Evolutionary conservation across 2,113 vertebrate genomes (phyloP), one percentile per base, ranked within the genome.

Genomic region (Okapia johnstoni): DNA sequence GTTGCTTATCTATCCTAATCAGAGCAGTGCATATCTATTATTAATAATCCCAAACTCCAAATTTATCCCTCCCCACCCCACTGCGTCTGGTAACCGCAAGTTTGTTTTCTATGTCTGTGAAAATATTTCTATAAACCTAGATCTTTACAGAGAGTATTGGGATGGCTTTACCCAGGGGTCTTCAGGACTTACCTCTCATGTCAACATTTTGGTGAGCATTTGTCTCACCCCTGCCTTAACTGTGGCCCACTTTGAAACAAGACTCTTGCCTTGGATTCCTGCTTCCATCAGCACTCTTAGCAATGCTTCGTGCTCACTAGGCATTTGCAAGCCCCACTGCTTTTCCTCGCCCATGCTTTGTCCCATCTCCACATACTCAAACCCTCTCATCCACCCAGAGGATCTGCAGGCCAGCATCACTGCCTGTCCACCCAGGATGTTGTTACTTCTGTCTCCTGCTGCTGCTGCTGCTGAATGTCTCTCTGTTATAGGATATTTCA

Each of bases 281-380:
- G 33, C 40, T 25, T 73, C 36, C 2, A 0, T 21, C 17, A 16
- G 46, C n/a, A 11, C 2, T 4, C 10, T 40, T 16, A 46, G 48
- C 19, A 19, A 52, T 28, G 1, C 28, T 46, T 13, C 28, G 2
- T 83, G 85, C 36, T 36, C 52, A 23, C 33, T 9, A 11, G 6
- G 43, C 40, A 4, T 70, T 8, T 8, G 12, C 12, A 2, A 6
- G n/a, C 55, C 83, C 46, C 16, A 2, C 30, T 43, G 43, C 61
- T 54, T 66, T 23, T n/a, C 1, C n/a, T 63, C 19, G 0, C 33
- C 23, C 15, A 26, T 8, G 26, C 36, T 55, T n/a, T 46, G 5
- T 50, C 26, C n/a, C 21, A 11, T n/a, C 36, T 79, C 25, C 55
- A 40, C 2, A 2, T 1, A 0, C 77, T 40, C 58, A 70, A 40